A percentile compares a stretch with the other conserved stretches of the same genome.
Conservation (phyloP, 92 coral and sea anemone genomes). For the Epizoanthus ramosus region DNA sequence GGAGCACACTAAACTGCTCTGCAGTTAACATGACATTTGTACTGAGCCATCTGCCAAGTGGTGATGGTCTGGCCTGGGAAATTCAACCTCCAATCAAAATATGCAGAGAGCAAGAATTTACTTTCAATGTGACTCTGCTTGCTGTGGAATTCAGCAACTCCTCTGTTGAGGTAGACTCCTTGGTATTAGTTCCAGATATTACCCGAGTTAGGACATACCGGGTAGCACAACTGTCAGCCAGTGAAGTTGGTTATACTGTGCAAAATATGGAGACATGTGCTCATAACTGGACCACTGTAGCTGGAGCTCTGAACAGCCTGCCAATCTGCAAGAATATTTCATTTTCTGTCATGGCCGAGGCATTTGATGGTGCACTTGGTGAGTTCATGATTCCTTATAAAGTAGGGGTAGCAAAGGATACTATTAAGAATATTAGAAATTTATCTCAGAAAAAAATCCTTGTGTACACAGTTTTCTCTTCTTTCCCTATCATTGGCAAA, state of each 20-base stretch:
- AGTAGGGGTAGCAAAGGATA: too few species aligned
- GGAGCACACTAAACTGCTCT: conserved; percentile 46
- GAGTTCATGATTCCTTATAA: conserved; percentile 48
- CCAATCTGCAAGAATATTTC: conserved; percentile 72
- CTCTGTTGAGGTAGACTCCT: conserved; percentile 77
- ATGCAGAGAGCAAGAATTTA: conserved; percentile 57
- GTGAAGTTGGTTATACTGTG: conserved; percentile 56
- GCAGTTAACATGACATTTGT: conserved; percentile 30
- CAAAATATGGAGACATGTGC: conserved; percentile 58
- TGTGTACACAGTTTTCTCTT: too few species aligned
- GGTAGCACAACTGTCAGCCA: conserved; percentile 46
- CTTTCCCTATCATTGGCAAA: neutral
- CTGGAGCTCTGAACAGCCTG: conserved; percentile 39
- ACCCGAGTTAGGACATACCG: conserved; percentile 56
- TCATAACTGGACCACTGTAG: conserved; percentile 62
- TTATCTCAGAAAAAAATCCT: too few species aligned
- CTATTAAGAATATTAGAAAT: too few species aligned
- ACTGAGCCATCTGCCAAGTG: conserved; percentile 43
- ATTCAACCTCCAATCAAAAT: conserved; percentile 42
- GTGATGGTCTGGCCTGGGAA: conserved; percentile 73
- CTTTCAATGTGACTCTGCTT: conserved; percentile 68
- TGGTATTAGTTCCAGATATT: conserved; percentile 70
- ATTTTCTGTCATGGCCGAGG: conserved; percentile 91
- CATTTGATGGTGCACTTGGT: conserved; percentile 88
- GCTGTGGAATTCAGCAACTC: conserved; percentile 49